Conservation (phyloP, 2,113 vertebrate species). For the Sinocyclocheilus anshuiensis region DNA sequence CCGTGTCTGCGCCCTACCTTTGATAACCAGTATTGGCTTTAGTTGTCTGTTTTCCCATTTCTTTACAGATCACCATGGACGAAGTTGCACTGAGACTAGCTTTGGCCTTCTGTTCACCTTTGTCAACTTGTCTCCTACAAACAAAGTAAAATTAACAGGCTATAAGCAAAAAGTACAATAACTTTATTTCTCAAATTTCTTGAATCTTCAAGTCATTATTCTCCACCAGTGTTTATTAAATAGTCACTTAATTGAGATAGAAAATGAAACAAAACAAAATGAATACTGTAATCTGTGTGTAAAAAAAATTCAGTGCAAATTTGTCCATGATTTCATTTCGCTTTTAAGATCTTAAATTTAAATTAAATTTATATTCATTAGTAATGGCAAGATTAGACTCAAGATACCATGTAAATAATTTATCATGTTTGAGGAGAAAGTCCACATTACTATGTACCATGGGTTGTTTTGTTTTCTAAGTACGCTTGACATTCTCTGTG, state of each 20-base stretch:
- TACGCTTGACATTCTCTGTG: too few species aligned
- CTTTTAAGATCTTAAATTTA: neutral
- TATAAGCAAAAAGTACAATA: constrained; percentile 13
- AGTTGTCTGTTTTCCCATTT: neutral
- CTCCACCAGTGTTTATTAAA: neutral
- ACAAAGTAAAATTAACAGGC: constrained; percentile 6
- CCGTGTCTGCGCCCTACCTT: neutral
- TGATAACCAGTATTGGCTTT: constrained; percentile 1
- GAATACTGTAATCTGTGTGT: neutral
- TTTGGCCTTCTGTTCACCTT: constrained; percentile 9
- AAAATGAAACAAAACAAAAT: neutral
- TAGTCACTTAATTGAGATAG: neutral
- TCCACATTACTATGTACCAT: neutral
- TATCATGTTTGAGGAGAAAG: neutral
- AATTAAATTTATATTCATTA: neutral
- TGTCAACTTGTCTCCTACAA: neutral
- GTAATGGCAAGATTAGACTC: neutral
- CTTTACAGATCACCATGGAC: constrained; percentile 9
- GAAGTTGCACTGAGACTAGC: neutral
- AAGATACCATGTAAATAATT: neutral
- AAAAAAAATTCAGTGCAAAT: neutral
- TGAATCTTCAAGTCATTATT: neutral
- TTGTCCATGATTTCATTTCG: neutral
- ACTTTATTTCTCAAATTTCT: neutral
- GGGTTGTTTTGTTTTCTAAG: neutral